These are phyloP conservation scores for Noctilio leporinus DNA, from an alignment of 2,113 vertebrate species.

Conservation along the genomic window DNA sequence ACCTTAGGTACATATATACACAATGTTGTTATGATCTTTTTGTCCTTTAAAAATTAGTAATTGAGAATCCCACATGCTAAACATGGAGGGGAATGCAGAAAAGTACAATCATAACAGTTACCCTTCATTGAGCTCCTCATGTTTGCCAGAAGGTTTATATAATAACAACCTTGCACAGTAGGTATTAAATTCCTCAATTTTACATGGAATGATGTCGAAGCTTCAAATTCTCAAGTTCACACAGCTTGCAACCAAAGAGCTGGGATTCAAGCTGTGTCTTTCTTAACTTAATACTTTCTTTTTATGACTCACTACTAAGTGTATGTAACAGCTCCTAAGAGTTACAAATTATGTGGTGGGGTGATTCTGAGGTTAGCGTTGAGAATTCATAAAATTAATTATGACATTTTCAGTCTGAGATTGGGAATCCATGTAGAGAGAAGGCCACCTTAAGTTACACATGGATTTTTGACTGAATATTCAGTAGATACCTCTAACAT, in stretches of 20 bases:
- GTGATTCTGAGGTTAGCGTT: background rate
- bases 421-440: background rate
- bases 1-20: background rate
- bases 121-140: background rate
- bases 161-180: background rate
- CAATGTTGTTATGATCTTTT: background rate
- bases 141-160: background rate
- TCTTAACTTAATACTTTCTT: background rate
- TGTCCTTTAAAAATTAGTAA: background rate
- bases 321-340: background rate
- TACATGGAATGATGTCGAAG: background rate
- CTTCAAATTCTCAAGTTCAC: background rate
- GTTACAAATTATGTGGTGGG: background rate
- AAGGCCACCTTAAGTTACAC: too few species aligned
- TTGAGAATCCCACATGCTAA: background rate
- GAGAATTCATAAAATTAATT: background rate
- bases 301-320: background rate
- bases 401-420: background rate
- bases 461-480: background rate
- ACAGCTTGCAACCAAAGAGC: background rate
- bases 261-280: background rate
- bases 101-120: background rate
- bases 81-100: background rate
- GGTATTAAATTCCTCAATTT: background rate
- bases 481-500: background rate